A percentile compares a stretch with the other conserved stretches of the same genome.
Conservation (phyloP, 1,140 invertebrate species). For the Drosophila baimaii region DNA sequence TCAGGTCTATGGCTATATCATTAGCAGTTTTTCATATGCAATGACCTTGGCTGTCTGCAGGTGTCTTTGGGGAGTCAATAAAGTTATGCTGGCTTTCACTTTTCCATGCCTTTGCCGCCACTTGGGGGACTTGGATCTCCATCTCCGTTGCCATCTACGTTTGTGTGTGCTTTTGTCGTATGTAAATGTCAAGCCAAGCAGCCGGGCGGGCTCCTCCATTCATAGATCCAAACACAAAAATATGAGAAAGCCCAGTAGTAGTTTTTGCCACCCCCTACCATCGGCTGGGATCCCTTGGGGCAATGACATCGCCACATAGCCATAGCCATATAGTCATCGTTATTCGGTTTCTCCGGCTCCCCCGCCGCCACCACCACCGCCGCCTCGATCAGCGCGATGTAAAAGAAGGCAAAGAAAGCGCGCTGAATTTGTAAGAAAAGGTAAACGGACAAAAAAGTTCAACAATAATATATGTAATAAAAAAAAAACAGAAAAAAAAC, state of each 20-base stretch:
- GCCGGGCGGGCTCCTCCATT: constrained; percentile 37
- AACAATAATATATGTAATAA: constrained; percentile 26
- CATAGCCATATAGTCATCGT: constrained; percentile 11
- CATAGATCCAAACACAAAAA: constrained; percentile 20
- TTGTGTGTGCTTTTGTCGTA: constrained; percentile 11
- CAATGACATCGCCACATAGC: constrained; percentile 56
- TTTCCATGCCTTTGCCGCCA: constrained; percentile 32
- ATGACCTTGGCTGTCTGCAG: constrained; percentile 67
- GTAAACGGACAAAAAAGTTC: constrained; percentile 49
- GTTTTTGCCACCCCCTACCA: constrained; percentile 30
- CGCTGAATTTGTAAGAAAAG: constrained; percentile 67
- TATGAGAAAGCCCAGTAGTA: constrained; percentile 67
- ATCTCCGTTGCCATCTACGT: constrained; percentile 13
- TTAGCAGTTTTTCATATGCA: constrained; percentile 48
- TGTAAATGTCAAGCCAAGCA: constrained; percentile 52
- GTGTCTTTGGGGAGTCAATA: constrained; percentile 60
- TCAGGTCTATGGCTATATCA: constrained; percentile 45
- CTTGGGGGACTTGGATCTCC: constrained; percentile 19
- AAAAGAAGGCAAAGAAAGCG: constrained; percentile 66
- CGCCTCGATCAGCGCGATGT: constrained; percentile 20
- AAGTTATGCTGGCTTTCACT: constrained; percentile 64
- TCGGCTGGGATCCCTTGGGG: constrained; percentile 43
- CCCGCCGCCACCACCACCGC: no score
- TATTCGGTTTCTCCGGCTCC: constrained; percentile 53
- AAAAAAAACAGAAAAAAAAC: constrained; percentile 37